Evolutionary conservation across 1,140 invertebrate species (phyloP).

Genomic region (Aporrectodea caliginosa): DNA sequence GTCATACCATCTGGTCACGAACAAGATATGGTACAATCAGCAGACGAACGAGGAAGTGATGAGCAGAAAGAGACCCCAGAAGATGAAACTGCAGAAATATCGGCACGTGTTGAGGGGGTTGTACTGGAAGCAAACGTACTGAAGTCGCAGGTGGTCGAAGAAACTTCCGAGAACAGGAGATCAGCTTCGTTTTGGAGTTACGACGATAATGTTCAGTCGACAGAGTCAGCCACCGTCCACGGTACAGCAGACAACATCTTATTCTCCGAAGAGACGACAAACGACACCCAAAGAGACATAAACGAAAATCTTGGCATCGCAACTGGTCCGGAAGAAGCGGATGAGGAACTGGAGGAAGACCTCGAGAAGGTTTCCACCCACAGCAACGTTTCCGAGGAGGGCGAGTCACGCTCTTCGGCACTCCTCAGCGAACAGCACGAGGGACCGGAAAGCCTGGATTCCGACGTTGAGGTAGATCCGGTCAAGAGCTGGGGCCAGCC

Average conservation of each 20-base stretch:
- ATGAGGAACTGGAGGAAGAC: neutral
- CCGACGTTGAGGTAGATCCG: neutral
- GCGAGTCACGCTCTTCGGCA: too few species aligned
- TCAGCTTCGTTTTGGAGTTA: neutral
- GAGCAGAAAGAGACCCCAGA: too few species aligned
- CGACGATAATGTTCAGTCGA: neutral
- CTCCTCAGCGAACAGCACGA: too few species aligned
- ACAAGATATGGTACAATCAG: too few species aligned
- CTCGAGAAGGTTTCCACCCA: too few species aligned
- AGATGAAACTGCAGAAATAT: too few species aligned
- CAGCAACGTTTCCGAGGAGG: too few species aligned
- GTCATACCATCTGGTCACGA: too few species aligned
- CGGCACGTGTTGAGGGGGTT: too few species aligned
- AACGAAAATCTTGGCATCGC: neutral
- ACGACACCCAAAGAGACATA: neutral
- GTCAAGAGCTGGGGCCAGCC: slow-evolving; percentile 4
- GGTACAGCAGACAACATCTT: neutral
- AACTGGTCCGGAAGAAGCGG: neutral
- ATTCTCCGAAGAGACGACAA: neutral
- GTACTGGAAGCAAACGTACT: too few species aligned
- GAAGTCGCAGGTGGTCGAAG: too few species aligned
- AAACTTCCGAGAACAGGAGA: neutral
- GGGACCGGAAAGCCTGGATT: neutral
- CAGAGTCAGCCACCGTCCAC: neutral
- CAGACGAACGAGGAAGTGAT: too few species aligned